Evolutionary conservation across 2,797 vertebrate genomes (phyloP).

Genomic region (Tapera naevia): DNA sequence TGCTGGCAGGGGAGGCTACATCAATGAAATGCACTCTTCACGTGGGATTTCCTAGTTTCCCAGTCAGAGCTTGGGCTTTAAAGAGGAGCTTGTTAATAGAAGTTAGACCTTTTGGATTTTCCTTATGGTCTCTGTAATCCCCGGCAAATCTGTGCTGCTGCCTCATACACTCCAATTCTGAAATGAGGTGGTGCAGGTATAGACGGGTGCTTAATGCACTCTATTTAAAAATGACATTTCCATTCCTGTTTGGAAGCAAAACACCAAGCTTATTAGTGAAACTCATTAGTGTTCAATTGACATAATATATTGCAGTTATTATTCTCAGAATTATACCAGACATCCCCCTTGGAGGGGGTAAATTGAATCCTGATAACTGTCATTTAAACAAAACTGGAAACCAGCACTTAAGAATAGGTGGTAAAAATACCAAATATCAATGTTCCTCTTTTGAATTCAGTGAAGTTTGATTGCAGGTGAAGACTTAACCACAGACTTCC

Average conservation of each 20-base stretch:
- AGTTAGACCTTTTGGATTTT: neutral
- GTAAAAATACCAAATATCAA: conserved; percentile 26
- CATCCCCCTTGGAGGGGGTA: conserved; percentile 41
- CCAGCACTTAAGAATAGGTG: conserved; percentile 45
- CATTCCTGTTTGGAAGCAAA: conserved; percentile 54
- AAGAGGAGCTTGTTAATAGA: neutral
- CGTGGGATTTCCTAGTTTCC: conserved; percentile 25
- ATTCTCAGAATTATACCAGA: conserved; percentile 62
- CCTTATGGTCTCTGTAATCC: neutral
- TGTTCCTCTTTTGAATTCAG: conserved; percentile 14
- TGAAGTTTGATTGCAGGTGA: neutral
- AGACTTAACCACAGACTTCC: neutral
- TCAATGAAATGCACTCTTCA: neutral
- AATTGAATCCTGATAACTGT: conserved; percentile 68
- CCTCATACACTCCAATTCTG: neutral
- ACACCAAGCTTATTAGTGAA: neutral
- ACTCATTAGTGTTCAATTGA: conserved; percentile 66
- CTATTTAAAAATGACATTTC: conserved; percentile 37
- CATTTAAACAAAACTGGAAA: conserved; percentile 62
- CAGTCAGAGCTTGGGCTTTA: neutral
- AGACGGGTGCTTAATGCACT: conserved; percentile 4
- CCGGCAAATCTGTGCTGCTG: neutral
- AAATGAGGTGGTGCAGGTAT: neutral
- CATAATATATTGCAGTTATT: conserved; percentile 66
- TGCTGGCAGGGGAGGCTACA: conserved; percentile 39